Percentiles rank a stretch among this genome's conserved stretches.
Evolutionary conservation across 1,140 invertebrate species (phyloP).

Genomic region (Atta cephalotes): DNA sequence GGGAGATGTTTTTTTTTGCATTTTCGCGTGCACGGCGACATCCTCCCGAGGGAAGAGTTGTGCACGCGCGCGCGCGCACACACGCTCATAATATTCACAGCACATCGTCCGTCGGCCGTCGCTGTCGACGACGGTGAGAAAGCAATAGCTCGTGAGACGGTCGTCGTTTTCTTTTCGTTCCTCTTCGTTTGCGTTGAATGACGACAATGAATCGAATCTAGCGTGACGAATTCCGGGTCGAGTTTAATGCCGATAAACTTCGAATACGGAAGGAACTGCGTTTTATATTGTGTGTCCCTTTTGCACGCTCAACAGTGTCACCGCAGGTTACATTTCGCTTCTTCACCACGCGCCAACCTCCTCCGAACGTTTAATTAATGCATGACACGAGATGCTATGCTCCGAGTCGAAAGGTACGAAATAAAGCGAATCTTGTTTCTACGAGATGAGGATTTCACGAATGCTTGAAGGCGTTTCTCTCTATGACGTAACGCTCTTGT

Average conservation of each 20-base stretch:
- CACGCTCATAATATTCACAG: neutral
- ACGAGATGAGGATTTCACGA: neutral
- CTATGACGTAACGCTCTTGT: neutral
- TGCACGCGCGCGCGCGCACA: neutral
- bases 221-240: neutral
- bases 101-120: neutral
- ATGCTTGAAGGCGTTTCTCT: neutral
- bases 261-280: neutral
- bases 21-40: neutral
- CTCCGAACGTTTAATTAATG: neutral
- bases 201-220: neutral
- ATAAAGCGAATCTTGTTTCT: neutral
- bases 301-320: neutral
- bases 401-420: neutral
- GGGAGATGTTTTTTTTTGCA: neutral
- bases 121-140: neutral
- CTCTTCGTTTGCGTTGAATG: neutral
- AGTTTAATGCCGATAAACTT: neutral
- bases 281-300: neutral
- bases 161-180: neutral
- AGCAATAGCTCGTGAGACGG: neutral
- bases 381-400: neutral
- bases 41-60: neutral
- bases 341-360: neutral
- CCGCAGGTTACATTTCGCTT: neutral